Evolutionary conservation across 2,888 invertebrate genomes (phyloP), one percentile per base, ranked within the genome.

Genomic region (Eupithecia vulgata): DNA sequence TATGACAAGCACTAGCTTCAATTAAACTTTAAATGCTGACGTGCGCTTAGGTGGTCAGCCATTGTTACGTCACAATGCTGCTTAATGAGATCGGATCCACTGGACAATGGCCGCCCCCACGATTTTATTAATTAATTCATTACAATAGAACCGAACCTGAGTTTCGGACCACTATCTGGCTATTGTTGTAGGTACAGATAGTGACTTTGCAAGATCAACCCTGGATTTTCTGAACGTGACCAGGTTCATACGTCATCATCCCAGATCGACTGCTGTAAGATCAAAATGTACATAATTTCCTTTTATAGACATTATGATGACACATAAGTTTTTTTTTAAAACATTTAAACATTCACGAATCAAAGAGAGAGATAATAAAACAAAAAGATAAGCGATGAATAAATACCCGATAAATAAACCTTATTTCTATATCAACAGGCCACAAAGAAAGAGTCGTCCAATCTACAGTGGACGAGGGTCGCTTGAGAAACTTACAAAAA

Each of bases 111-210:
- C 86, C 86, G 83, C 87, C 90, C 82, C 81, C 84, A 88, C 90
- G 91, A 93, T 93, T 94, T 94, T 94, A 94, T 93, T 93, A 94
- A 94, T 93, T 94, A 93, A 94, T 92, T 91, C 90, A 92, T 93
- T 93, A 94, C 93, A 94, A 94, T 92, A 85, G 93, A 90, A 88
- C 87, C 87, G 92, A 90, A 91, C 91, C 90, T 90, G 91, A 85
- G 89, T 88, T 89, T 91, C 87, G 88, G 88, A 87, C 84, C 90
- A 92, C 91, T 93, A 93, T 90, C 87, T 82, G 66, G 73, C 88
- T 80, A 84, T 90, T 90, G 90, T 92, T 88, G 57, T 83, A 82
- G 79, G 57, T 83, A 82, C 78, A 77, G 88, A 88, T 88, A 89
- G 90, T 92, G 91, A 92, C 91, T 91, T 87, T 86, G 86, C 90